A percentile compares a stretch with the other conserved stretches of the same genome.
Evolutionary conservation across 2,797 vertebrate species (phyloP).

Genomic region (Brachyalestes nurse): DNA sequence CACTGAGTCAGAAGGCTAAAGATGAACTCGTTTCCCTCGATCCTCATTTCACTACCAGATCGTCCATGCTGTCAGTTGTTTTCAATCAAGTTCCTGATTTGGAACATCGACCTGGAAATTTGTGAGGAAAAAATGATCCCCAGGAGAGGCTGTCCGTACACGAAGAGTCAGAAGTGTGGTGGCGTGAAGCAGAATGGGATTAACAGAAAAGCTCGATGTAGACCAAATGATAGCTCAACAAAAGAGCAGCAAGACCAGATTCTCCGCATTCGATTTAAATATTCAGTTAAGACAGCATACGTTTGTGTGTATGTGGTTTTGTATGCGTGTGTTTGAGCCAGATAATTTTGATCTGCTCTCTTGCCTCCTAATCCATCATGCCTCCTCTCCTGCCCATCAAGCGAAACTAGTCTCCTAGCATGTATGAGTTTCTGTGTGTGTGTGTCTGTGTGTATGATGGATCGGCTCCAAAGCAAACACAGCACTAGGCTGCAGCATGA

Average conservation of each 20-base stretch:
- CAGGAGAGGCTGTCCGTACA: no score
- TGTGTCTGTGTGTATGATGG: slow-evolving; percentile 11
- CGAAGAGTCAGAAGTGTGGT: no score
- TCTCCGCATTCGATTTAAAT: neutral
- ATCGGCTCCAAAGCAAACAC: slow-evolving; percentile 25
- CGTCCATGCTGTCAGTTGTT: no score
- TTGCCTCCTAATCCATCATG: slow-evolving; percentile 18
- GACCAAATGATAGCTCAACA: neutral
- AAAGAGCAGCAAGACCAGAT: neutral
- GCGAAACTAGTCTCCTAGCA: neutral
- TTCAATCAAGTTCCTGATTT: no score
- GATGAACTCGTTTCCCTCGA: no score
- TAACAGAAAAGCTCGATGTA: neutral
- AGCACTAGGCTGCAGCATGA: neutral
- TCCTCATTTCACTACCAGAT: no score
- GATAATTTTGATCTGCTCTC: slow-evolving; percentile 9
- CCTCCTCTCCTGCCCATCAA: slow-evolving; percentile 16
- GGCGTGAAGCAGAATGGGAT: no score
- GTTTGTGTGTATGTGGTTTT: slow-evolving; percentile 2
- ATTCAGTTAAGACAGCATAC: slow-evolving; percentile 2
- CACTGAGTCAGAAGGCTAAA: no score
- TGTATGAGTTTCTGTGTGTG: no score
- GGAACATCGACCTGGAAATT: no score
- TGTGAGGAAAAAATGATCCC: no score
- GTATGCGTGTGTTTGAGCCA: neutral